Evolutionary conservation across 2,113 vertebrate species (phyloP).

Genomic region (Paedocypris sp.): DNA sequence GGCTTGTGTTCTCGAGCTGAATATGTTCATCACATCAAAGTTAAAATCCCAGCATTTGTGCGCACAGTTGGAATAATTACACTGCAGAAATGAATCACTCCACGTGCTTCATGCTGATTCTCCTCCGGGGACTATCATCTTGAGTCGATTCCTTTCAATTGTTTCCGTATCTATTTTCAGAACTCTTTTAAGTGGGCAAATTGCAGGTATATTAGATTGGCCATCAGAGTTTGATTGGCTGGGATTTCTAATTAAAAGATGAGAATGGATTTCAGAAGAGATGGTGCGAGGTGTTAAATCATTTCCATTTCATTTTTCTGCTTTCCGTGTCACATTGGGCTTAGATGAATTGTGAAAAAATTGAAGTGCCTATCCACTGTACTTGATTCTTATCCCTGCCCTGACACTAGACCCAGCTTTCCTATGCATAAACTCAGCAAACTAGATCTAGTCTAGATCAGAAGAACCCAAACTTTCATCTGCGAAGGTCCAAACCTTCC

Average conservation of each 20-base stretch:
- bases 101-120: neutral
- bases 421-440: constrained; percentile 8
- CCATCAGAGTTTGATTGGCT: constrained; percentile 3
- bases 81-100: neutral
- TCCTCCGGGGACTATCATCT: neutral
- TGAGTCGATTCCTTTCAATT: neutral
- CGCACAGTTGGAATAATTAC: neutral
- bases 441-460: no score
- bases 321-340: constrained; percentile 11
- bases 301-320: constrained; percentile 11
- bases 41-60: neutral
- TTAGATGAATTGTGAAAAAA: constrained; percentile 15
- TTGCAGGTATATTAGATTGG: constrained; percentile 22
- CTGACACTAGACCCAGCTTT: neutral
- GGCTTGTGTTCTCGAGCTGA: no score
- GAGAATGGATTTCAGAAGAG: neutral
- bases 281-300: neutral
- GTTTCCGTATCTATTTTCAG: constrained; percentile 13
- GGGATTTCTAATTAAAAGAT: constrained; percentile 22
- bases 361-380: constrained; percentile 42
- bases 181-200: constrained; percentile 1
- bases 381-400: constrained; percentile 33
- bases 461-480: no score
- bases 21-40: neutral
- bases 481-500: no score